Evolutionary conservation across 2,113 vertebrate genomes (phyloP).

Genomic region (Channa maculata): DNA sequence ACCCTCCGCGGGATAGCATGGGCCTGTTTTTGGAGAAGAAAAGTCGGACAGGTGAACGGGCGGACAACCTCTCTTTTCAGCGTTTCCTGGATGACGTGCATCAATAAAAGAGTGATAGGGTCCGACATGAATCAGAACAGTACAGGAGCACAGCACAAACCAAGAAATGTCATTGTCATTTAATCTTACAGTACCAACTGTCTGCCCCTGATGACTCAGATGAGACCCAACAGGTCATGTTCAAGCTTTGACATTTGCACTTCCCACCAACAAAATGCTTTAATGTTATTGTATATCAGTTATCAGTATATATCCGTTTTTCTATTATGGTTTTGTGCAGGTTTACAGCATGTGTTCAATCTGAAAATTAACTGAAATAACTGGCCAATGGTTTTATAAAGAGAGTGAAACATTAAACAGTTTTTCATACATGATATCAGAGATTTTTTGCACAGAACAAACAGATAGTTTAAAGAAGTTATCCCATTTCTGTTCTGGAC

Average conservation of each 20-base stretch:
- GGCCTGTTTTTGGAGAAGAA: slow-evolving; percentile 89
- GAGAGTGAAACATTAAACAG: neutral
- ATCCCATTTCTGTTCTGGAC: slow-evolving; percentile 3
- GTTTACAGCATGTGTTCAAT: neutral
- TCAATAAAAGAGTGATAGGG: slow-evolving; percentile 5
- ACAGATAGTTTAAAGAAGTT: neutral
- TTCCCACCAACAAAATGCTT: slow-evolving; percentile 49
- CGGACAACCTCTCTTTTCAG: slow-evolving; percentile 84
- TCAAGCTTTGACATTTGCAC: slow-evolving; percentile 53
- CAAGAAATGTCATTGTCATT: slow-evolving; percentile 51
- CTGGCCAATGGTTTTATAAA: neutral
- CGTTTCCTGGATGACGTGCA: slow-evolving; percentile 77
- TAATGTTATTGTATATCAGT: neutral
- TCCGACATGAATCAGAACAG: slow-evolving; percentile 17
- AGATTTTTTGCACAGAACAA: neutral
- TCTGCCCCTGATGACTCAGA: slow-evolving; percentile 42
- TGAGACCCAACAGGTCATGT: slow-evolving; percentile 48
- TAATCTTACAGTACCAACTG: slow-evolving; percentile 28
- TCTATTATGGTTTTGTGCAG: neutral
- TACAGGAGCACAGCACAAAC: slow-evolving; percentile 26
- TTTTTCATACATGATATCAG: neutral
- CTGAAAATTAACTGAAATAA: slow-evolving; percentile 12
- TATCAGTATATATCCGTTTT: neutral
- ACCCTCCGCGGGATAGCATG: slow-evolving; percentile 83
- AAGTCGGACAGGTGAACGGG: slow-evolving; percentile 80